Base-by-base conservation (phyloP, 2,797 vertebrate species). In the Trachops cirrhosus region DNA sequence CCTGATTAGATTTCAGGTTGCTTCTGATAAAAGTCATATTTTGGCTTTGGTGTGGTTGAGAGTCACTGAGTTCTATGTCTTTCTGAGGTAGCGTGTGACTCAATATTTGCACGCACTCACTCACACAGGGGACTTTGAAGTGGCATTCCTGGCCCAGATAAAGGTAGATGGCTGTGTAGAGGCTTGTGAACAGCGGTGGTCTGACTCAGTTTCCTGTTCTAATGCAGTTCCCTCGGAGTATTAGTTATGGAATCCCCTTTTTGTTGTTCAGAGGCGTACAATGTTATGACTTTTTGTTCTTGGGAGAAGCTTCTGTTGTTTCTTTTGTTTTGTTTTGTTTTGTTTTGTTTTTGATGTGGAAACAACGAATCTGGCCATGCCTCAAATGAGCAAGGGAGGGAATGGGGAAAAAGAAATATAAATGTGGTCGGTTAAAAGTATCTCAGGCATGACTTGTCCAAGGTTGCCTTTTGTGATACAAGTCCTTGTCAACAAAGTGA, bases 131-230 rank as follows among this genome's bases (percentile, higher is more conserved):
- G 24, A 54, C 74, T 91, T 94, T 96, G 78, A 95, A 89, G 79
- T 94, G 46, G 78, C 44, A 59, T 91, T 89, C 34, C 54, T 89
- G n/a, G 68, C 52, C 19, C 68, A 89, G 78, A 94, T 95, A 86
- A 93, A 24, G 18, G n/a, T 18, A 95, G 50, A 82, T 78, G n/a
- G 9, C 32, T 86, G 62, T 84, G 15, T 48, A 37, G 12, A 54
- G 8, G 48, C 89, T 73, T 82, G 44, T 91, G 37, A 89, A 85
- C 24, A 84, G 57, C 67, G 89, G 37, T 71, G 88, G 37, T 85
- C 9, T 71, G n/a, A 87, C 37, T 91, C 44, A 71, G 7, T 92
- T 96, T 94, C 70, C 73, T 86, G 79, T 34, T 70, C 24, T 95
- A 59, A 48, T 70, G 32, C 59, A 91, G 10, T 89, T 92, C 54